Evolutionary conservation across 35 echinoderm and acorn worm genomes (phyloP), one percentile per base, ranked within the genome.

Genomic region (Lytechinus variegatus): DNA sequence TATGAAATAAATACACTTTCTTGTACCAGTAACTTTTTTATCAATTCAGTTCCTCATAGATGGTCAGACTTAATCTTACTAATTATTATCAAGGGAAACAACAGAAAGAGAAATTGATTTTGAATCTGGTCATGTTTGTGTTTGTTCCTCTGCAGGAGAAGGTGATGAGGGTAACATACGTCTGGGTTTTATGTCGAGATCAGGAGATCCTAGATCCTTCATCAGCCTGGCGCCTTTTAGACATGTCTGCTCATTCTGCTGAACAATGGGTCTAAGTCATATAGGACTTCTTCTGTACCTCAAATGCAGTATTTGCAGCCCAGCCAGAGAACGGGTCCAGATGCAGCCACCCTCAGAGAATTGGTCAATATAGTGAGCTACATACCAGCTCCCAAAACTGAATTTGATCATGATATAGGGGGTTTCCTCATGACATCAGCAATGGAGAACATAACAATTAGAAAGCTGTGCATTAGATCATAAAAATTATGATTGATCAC

Each of bases 151-250:
- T 95, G 24, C 96, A 99, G 98, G 97, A 99, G 57, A 99, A 99
- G 87, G 98, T 99, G 12, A 95, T 99, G 96, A 87, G 98, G 55
- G 97, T 99, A 19, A 97, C 96, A 54, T 99, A 99, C 56, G 98
- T 99, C 10, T 99, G 98, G 98, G 98, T 97, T 29, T 87, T 99
- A 86, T 99, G 98, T 87, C 94, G 97, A 28, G 98, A 99, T 79
- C 97, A 97, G 86, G 98, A 99, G 56, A 86, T 97, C 4, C 56
- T 99, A 2, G 98, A 99, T 93, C 98, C 98, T 53, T 66, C 86
- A 8, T 96, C 98, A 54, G 98, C 98, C n/a, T 99, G 98, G 98
- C 97, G 96, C 24, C 95, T 99, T 27, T 61, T 99, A 51, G 98
- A 99, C 86, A 55, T 99, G 89, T 99, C 98, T 3, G 98, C 98